Percentiles rank a stretch among this genome's conserved stretches.
Conservation (phyloP, 2,888 invertebrate species). For the Zeuzera pyrina region DNA sequence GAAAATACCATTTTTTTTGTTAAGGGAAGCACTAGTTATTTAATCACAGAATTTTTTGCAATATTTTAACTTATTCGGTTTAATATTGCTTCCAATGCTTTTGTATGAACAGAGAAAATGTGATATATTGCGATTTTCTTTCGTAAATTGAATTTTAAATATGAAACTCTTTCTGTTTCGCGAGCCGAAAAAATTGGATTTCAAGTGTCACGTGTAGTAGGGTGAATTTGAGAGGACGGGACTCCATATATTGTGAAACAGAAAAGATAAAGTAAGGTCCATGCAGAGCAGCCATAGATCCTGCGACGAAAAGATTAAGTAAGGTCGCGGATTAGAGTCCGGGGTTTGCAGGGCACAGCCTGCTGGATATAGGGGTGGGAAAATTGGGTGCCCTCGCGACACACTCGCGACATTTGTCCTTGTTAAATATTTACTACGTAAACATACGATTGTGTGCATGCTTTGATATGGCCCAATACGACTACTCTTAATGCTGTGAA, state of each 20-base stretch:
- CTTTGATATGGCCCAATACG: not conserved
- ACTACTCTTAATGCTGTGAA: too few relatives aligned
- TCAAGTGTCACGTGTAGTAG: slow-evolving; percentile 17
- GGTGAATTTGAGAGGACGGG: slow-evolving; percentile 8
- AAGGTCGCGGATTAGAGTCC: slow-evolving; percentile 26
- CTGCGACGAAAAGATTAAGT: slow-evolving; percentile 31
- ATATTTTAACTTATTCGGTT: too few relatives aligned
- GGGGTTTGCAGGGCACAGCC: slow-evolving; percentile 3
- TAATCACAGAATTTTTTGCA: too few relatives aligned
- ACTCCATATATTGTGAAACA: slow-evolving; percentile 11
- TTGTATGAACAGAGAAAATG: too few relatives aligned
- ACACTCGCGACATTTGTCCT: slow-evolving; percentile 14
- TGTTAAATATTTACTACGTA: slow-evolving; percentile 3
- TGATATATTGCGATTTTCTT: too few relatives aligned
- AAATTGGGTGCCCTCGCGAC: slow-evolving; percentile 9
- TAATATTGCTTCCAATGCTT: too few relatives aligned
- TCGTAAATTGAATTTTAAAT: too few relatives aligned
- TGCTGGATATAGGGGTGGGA: slow-evolving; percentile 5
- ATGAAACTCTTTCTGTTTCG: not conserved
- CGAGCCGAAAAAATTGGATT: slow-evolving; percentile 30
- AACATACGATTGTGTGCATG: not conserved
- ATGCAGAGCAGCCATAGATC: slow-evolving; percentile 18
- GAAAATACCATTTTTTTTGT: too few relatives aligned
- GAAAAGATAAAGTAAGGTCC: slow-evolving; percentile 21
- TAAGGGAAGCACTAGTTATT: too few relatives aligned